phyloP scores from a whole-genome alignment of 1,140 invertebrate species.

The Pygmarrhopalites habei region DNA sequence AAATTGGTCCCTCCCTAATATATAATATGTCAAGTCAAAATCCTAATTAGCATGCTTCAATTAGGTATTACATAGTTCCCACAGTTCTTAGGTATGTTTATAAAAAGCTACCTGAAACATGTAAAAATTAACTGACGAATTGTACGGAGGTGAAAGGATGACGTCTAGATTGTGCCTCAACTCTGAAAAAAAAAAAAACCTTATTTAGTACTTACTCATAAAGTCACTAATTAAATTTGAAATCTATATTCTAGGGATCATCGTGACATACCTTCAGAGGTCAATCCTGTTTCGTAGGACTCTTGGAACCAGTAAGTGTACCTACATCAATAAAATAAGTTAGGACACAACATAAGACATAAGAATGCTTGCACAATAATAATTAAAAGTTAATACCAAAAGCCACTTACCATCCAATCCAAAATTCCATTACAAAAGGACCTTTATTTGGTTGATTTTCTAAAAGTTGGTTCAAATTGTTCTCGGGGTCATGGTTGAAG shows the following conservation, averaged over 20 bases:
- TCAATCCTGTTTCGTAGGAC: background rate
- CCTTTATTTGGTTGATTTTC: constrained; percentile 34
- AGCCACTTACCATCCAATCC: constrained; percentile 51
- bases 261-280: background rate
- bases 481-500: constrained; percentile 16
- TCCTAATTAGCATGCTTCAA: too few relatives aligned
- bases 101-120: too few relatives aligned
- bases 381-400: too few relatives aligned
- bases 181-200: too few relatives aligned
- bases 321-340: background rate
- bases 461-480: constrained; percentile 3
- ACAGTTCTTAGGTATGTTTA: too few relatives aligned
- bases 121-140: too few relatives aligned
- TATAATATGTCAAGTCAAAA: too few relatives aligned
- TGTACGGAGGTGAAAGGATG: too few relatives aligned
- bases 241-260: background rate
- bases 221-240: constrained; percentile 23
- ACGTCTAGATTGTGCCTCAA: too few relatives aligned
- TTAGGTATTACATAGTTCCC: too few relatives aligned
- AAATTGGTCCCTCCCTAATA: constrained; percentile 48
- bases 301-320: background rate
- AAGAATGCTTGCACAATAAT: constrained; percentile 8
- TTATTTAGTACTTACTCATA: too few relatives aligned
- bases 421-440: constrained; percentile 46
- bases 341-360: background rate